Evolutionary conservation across 2,888 invertebrate species (phyloP).

Genomic region (Tenthredo livida): DNA sequence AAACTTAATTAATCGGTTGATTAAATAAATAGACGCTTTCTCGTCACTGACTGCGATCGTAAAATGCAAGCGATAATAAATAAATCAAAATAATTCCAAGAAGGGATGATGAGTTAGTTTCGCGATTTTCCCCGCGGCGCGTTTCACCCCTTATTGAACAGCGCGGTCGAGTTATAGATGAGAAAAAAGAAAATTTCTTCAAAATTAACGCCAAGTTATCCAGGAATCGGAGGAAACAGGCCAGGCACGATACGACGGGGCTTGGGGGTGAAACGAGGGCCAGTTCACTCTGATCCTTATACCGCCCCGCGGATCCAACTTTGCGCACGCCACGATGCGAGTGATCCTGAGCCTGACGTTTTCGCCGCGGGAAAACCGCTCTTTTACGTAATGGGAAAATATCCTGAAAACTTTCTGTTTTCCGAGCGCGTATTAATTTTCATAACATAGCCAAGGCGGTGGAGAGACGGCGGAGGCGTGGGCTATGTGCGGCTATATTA

Average conservation of each 20-base stretch:
- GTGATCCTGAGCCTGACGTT: conserved; percentile 49
- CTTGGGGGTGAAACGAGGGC: neutral
- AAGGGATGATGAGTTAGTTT: neutral
- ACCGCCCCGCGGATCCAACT: neutral
- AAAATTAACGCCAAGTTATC: neutral
- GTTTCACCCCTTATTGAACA: neutral
- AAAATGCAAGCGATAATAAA: too few species aligned
- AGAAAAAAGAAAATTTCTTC: neutral
- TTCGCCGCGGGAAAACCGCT: conserved; percentile 41
- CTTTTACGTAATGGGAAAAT: conserved; percentile 61
- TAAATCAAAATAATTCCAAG: too few species aligned
- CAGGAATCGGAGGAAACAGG: neutral
- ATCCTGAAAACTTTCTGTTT: conserved; percentile 62
- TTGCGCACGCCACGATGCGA: neutral
- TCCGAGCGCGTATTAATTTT: conserved; percentile 64
- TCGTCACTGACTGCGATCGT: neutral
- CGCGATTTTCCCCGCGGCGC: neutral
- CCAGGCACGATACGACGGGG: neutral
- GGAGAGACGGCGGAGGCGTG: neutral
- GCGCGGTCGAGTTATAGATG: neutral
- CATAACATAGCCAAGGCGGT: conserved; percentile 58
- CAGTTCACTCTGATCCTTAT: conserved; percentile 8
- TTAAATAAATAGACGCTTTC: neutral
- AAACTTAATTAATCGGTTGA: too few species aligned
- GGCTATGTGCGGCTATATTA: conserved; percentile 38